phyloP scores from a whole-genome alignment of 2,797 vertebrate genomes.

The Micromesistius poutassou region DNA sequence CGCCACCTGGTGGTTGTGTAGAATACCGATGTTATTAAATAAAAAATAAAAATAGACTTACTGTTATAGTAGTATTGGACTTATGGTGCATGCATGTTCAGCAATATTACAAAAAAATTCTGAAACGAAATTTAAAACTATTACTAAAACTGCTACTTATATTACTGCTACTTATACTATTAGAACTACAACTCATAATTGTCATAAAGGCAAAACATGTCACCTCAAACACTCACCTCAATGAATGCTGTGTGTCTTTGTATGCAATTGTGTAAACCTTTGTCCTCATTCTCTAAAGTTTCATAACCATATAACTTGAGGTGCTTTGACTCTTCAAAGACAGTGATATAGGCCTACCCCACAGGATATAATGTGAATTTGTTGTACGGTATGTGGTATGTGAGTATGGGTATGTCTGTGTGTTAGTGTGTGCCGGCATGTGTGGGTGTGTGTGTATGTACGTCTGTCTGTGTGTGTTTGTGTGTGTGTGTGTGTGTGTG shows the following conservation, averaged over 20 bases:
- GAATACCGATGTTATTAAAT: background rate
- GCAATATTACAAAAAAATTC: background rate
- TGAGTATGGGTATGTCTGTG: background rate
- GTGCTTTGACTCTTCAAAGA: background rate
- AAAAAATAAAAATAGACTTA: background rate
- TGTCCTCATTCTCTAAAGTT: background rate
- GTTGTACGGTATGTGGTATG: background rate
- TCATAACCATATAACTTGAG: background rate
- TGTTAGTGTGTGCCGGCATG: background rate
- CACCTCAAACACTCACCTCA: background rate
- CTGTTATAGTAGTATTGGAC: background rate
- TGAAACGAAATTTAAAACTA: background rate
- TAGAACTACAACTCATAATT: background rate
- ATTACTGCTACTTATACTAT: too few relatives aligned
- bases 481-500: background rate
- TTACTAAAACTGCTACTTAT: background rate
- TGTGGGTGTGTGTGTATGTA: background rate
- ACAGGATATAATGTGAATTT: background rate
- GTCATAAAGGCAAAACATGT: background rate
- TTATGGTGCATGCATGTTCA: background rate
- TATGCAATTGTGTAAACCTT: background rate
- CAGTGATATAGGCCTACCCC: background rate
- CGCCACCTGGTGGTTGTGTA: background rate
- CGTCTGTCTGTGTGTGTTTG: background rate
- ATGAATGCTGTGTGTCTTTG: constrained; percentile 5